These are phyloP conservation scores for Lottia scabra DNA, from an alignment of 2,888 invertebrate genomes.

Conservation along the genomic window DNA sequence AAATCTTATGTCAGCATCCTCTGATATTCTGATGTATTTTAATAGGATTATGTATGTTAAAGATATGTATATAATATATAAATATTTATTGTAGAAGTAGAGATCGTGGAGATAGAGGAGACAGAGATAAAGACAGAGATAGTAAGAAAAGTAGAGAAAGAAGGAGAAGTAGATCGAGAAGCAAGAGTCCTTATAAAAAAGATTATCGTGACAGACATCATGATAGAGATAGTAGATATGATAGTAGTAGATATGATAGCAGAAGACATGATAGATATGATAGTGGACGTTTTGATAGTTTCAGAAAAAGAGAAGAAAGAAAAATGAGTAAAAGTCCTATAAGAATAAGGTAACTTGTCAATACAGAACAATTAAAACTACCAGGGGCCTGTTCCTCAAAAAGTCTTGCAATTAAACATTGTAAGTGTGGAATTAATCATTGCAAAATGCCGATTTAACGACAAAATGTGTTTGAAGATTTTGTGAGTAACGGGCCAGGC, in stretches of 20 bases:
- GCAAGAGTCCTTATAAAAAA: conserved; percentile 39
- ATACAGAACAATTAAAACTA: no score
- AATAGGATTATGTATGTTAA: no score
- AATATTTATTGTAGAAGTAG: conserved; percentile 46
- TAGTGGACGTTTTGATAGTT: conserved; percentile 29
- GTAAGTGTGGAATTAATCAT: no score
- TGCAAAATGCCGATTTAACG: no score
- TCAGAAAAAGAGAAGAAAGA: conserved; percentile 41
- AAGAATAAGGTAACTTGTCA: conserved; percentile 24
- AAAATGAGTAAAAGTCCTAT: conserved; percentile 55
- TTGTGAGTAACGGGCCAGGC: no score
- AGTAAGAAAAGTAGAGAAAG: conserved; percentile 15
- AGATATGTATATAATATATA: no score
- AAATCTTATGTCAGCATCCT: no score
- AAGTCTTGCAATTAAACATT: no score
- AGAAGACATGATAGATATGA: conserved; percentile 16
- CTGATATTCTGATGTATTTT: no score
- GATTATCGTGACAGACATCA: conserved; percentile 22
- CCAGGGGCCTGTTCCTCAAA: no score
- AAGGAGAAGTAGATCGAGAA: conserved; percentile 55
- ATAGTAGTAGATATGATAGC: conserved; percentile 27
- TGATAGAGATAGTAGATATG: conserved; percentile 21
- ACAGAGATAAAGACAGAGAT: conserved; percentile 55
- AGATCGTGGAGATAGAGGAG: conserved; percentile 55
- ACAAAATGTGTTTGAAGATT: no score